phyloP scores from a whole-genome alignment of 2,888 invertebrate species.

The Zaprionus bogoriensis region DNA sequence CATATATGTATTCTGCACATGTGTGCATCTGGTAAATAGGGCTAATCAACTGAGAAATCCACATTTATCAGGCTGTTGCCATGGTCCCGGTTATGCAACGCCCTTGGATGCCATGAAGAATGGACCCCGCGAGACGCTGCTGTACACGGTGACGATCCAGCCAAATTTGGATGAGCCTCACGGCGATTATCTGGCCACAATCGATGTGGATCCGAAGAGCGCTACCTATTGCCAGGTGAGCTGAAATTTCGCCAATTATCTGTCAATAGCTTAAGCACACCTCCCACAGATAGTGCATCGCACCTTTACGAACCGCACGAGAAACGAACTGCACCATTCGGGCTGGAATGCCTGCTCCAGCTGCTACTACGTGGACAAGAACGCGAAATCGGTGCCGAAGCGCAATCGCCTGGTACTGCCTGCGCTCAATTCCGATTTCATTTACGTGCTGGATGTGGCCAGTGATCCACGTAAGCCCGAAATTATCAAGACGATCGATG shows the following conservation, averaged over 20 bases:
- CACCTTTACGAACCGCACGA: conserved; percentile 88
- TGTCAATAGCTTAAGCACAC: not conserved
- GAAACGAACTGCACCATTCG: conserved; percentile 96
- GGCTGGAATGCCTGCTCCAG: conserved; percentile 99
- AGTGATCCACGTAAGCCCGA: conserved; percentile 89
- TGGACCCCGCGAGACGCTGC: conserved; percentile 92
- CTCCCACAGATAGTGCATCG: conserved; percentile 97
- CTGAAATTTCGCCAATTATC: too few species aligned
- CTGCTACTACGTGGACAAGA: conserved; percentile 85
- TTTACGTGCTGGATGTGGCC: conserved; percentile 92
- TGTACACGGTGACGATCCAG: conserved; percentile 95
- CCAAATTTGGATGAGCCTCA: conserved; percentile 86
- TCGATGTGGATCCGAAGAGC: conserved; percentile 95
- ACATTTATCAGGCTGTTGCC: conserved; percentile 74
- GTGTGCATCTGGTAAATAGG: too few species aligned
- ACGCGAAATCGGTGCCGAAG: conserved; percentile 83
- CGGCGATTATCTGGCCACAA: conserved; percentile 94
- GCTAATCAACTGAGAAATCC: too few species aligned
- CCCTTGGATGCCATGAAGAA: conserved; percentile 91
- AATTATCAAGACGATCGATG: conserved; percentile 91
- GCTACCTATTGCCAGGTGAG: conserved; percentile 92
- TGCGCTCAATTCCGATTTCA: conserved; percentile 89
- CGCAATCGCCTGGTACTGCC: conserved; percentile 93
- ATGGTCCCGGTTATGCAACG: conserved; percentile 90
- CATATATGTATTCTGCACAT: too few species aligned